These are phyloP conservation scores for Cyprinus carpio DNA, from an alignment of 2,113 vertebrate genomes.

Conservation along the genomic window DNA sequence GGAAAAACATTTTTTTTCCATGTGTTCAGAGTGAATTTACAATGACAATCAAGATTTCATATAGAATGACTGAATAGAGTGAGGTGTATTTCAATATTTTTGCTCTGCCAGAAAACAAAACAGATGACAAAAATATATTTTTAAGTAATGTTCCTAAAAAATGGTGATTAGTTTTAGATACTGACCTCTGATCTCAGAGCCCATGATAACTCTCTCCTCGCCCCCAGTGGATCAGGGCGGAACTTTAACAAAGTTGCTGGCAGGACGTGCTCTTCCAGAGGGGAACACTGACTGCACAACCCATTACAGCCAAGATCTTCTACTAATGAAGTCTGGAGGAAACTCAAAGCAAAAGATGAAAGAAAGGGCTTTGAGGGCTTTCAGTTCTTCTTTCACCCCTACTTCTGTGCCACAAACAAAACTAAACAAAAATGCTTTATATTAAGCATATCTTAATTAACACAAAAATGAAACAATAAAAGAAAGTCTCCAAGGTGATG, in stretches of 20 bases:
- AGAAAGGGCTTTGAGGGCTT: conserved; percentile 41
- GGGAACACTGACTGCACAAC: neutral
- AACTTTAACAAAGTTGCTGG: conserved; percentile 17
- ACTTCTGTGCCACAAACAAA: conserved; percentile 38
- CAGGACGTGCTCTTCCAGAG: neutral
- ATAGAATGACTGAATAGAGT: neutral
- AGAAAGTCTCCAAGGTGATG: conserved; percentile 37
- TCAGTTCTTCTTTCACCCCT: neutral
- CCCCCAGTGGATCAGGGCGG: neutral
- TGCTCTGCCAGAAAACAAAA: neutral
- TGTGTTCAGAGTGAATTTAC: neutral
- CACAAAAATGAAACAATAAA: conserved; percentile 29
- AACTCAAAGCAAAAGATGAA: conserved; percentile 50
- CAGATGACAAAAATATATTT: too few relatives aligned
- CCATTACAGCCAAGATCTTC: conserved; percentile 15
- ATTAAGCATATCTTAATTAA: conserved; percentile 48
- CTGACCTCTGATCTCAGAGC: neutral
- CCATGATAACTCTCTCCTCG: neutral
- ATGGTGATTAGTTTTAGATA: neutral
- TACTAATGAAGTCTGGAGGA: conserved; percentile 41
- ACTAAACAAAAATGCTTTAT: conserved; percentile 31
- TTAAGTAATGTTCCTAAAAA: neutral
- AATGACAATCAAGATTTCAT: neutral
- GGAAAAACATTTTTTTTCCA: too few relatives aligned
- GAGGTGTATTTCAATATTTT: neutral